Evolutionary conservation across 2,888 invertebrate species (phyloP), one percentile per base, ranked within the genome.

Genomic region (Nymphalis polychloros): DNA sequence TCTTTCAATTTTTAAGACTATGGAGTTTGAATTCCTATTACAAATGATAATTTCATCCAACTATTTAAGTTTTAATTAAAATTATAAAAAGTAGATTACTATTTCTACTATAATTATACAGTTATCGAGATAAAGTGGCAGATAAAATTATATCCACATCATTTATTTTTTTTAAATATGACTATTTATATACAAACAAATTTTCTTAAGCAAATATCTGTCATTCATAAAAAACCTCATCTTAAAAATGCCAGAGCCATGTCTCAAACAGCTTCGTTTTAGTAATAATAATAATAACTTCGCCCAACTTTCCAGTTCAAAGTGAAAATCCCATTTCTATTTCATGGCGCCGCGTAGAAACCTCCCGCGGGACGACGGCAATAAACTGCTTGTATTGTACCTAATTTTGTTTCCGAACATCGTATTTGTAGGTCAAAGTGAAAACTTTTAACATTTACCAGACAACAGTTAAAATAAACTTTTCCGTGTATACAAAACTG

Each of bases 331-430:
- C 76, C 81, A 78, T 82, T 87, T 83, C 83, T 82, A 83, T 85
- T 86, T 84, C 84, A 84, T 83, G 81, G 81, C 78, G 78, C 81
- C 78, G 81, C 73, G 79, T 72, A 74, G 74, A 79, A 75, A 78
- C 77, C 75, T 82, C 81, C 82, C 83, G 59, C 64, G 76, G 76
- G 79, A 77, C 78, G 75, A 75, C 72, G 72, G 78, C 81, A 80
- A 84, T 86, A 87, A 86, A 88, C 83, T 84, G 80, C 78, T 80
- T 77, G 81, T 79, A 83, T 81, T 85, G 82, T 86, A 73, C 68
- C 72, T 72, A 88, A 89, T 88, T 87, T 87, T 86, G 86, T 90
- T 89, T 85, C 77, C 79, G 81, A 79, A 81, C 79, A 80, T 80
- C 78, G 78, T 79, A 78, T 79, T 79, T 79, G 77, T 76, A 76